Conservation (phyloP, 2,888 invertebrate genomes). For the Acrocyrtus sp. region DNA sequence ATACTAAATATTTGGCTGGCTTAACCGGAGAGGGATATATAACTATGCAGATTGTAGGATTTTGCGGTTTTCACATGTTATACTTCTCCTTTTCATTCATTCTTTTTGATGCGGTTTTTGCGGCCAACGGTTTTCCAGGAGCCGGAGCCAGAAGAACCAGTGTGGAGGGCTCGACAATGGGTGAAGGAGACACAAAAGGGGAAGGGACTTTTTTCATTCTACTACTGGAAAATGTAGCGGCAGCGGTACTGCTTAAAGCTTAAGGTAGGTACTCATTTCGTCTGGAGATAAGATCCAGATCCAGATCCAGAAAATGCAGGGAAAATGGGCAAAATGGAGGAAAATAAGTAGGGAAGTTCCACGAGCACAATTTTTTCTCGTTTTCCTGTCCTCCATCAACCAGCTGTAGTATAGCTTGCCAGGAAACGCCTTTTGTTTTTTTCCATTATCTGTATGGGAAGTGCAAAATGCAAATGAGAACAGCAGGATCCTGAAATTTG, state of each 20-base stretch:
- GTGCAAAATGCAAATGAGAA: too few relatives aligned
- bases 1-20: background rate
- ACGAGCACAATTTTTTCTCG: too few relatives aligned
- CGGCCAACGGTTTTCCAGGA: background rate
- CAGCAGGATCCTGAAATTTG: too few relatives aligned
- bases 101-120: background rate
- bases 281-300: too few relatives aligned
- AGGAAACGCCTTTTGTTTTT: background rate
- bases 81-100: background rate
- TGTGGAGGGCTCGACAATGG: background rate
- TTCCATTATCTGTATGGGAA: too few relatives aligned
- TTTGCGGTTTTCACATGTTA: constrained; percentile 15
- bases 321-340: too few relatives aligned
- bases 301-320: too few relatives aligned
- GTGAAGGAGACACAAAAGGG: background rate
- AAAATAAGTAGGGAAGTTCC: too few relatives aligned
- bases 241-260: too few relatives aligned
- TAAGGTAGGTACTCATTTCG: too few relatives aligned
- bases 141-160: too few relatives aligned
- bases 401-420: background rate
- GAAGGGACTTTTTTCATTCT: too few relatives aligned
- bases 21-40: background rate
- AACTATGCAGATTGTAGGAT: constrained; percentile 17
- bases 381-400: background rate
- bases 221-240: background rate